Conservation (phyloP, 1,140 invertebrate genomes). For the Rhopalosiphum padi region DNA sequence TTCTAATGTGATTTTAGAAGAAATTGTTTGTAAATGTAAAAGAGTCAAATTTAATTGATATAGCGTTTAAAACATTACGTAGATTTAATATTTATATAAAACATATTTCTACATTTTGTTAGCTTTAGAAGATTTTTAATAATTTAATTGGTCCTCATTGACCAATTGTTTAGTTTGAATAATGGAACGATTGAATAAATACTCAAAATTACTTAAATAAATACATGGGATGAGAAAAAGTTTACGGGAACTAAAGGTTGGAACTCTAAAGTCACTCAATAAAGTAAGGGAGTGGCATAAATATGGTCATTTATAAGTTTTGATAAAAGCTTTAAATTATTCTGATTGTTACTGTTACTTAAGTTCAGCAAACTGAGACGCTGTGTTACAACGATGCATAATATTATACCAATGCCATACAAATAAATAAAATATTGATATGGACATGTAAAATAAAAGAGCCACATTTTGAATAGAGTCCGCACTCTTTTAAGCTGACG, state of each 20-base stretch:
- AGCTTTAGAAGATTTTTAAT: not conserved
- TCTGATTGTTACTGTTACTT: not conserved
- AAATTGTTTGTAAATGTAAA: not conserved
- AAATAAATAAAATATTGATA: not conserved
- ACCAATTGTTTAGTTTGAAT: not conserved
- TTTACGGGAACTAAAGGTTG: not conserved
- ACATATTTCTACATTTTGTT: not conserved
- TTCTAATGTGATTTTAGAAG: not conserved
- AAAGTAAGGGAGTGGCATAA: not conserved
- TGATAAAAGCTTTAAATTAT: not conserved
- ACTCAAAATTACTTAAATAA: not conserved
- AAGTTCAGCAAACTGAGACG: not conserved
- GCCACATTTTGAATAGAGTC: not conserved
- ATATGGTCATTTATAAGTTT: not conserved
- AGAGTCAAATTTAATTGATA: not conserved
- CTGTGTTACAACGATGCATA: not conserved
- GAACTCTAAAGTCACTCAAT: not conserved
- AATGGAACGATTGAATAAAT: not conserved
- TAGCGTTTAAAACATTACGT: not conserved
- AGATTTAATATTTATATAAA: not conserved
- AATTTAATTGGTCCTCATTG: not conserved
- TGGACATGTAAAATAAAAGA: not conserved
- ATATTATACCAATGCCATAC: not conserved
- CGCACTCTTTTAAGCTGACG: not conserved
- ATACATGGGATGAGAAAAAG: not conserved